phyloP scores from a whole-genome alignment of 2,113 vertebrate species.

The Chauna torquata region DNA sequence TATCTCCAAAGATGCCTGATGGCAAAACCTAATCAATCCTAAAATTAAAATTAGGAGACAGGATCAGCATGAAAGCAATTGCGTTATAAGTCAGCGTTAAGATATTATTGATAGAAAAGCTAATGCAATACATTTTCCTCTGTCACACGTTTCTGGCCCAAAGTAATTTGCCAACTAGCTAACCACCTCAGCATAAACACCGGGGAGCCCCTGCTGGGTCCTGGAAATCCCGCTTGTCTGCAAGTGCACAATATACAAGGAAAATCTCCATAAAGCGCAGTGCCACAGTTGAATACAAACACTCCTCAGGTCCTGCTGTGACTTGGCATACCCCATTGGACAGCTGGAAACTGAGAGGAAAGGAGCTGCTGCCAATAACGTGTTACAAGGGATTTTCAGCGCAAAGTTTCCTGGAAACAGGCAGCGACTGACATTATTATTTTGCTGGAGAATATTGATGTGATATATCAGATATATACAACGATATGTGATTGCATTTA shows the following conservation, averaged over 20 bases:
- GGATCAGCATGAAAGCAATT: slow-evolving; percentile 54
- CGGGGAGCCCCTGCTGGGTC: slow-evolving; percentile 82
- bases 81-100: slow-evolving; percentile 59
- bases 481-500: not conserved
- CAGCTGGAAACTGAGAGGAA: slow-evolving; percentile 91
- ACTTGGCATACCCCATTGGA: slow-evolving; percentile 93
- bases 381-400: slow-evolving; percentile 78
- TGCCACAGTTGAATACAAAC: slow-evolving; percentile 84
- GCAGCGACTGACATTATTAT: slow-evolving; percentile 58
- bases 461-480: slow-evolving; percentile 28
- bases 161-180: slow-evolving; percentile 78
- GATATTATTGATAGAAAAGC: slow-evolving; percentile 70
- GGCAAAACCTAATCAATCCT: slow-evolving; percentile 44
- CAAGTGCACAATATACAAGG: slow-evolving; percentile 81
- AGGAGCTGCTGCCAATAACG: slow-evolving; percentile 85
- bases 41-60: slow-evolving; percentile 65
- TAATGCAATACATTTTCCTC: slow-evolving; percentile 72
- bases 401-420: slow-evolving; percentile 76
- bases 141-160: slow-evolving; percentile 71
- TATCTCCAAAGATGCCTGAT: not conserved
- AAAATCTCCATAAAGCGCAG: slow-evolving; percentile 72
- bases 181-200: slow-evolving; percentile 89
- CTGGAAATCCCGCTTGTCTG: slow-evolving; percentile 86
- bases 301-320: slow-evolving; percentile 91
- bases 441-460: slow-evolving; percentile 66